phyloP scores from a whole-genome alignment of 2,797 vertebrate species.

The Spea hammondii region DNA sequence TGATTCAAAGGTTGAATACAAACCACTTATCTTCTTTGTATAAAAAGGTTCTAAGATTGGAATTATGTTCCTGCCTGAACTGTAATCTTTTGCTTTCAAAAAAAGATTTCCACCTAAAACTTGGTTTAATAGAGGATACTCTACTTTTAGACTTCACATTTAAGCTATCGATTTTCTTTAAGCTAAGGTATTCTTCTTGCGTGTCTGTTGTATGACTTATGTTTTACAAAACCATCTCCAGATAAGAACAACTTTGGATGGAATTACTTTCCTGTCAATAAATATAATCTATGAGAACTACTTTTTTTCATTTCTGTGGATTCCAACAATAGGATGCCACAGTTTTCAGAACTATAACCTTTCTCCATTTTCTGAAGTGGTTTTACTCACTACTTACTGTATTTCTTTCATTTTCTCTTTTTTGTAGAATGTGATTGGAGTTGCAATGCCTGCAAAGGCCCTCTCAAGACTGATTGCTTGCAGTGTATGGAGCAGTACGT shows the following conservation, averaged over 20 bases:
- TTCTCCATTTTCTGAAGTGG: not conserved
- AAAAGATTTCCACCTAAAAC: not conserved
- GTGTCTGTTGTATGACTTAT: not conserved
- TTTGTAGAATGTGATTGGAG: constrained; percentile 92
- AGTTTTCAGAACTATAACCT: too few species aligned
- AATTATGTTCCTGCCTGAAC: too few species aligned
- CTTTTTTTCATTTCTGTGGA: not conserved
- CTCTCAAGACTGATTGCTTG: constrained; percentile 82
- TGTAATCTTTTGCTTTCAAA: too few species aligned
- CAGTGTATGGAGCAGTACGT: constrained; percentile 89
- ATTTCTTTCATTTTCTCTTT: constrained; percentile 8
- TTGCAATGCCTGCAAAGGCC: constrained; percentile 84
- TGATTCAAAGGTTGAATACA: too few species aligned
- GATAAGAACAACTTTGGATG: not conserved
- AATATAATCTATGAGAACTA: not conserved
- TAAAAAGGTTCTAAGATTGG: too few species aligned
- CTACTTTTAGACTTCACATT: not conserved
- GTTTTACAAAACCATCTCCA: not conserved
- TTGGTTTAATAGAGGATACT: not conserved
- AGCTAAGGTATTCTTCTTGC: not conserved
- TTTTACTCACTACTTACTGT: not conserved
- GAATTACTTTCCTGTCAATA: not conserved
- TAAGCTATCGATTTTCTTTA: not conserved
- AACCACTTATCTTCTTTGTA: too few species aligned
- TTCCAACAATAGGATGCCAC: too few species aligned